Percentiles rank a stretch among this genome's conserved stretches.
phyloP scores from a whole-genome alignment of 1,140 invertebrate genomes.

The Galendromus occidentalis region DNA sequence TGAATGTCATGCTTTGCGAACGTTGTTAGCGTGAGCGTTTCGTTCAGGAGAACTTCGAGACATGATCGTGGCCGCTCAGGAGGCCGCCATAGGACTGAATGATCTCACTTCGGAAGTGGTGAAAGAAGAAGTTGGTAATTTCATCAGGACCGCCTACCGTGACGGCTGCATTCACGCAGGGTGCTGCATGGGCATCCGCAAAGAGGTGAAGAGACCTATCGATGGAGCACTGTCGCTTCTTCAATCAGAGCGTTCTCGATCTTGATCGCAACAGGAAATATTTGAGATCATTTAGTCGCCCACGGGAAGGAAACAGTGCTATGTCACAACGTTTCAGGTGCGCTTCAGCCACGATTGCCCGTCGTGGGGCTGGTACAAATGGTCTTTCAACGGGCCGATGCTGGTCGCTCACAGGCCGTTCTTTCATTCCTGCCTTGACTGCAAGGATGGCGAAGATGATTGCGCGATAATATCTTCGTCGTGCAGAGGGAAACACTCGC shows the following conservation, averaged over 20 bases:
- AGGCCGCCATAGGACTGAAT: background rate
- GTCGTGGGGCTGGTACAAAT: conserved; percentile 2
- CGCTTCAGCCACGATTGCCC: background rate
- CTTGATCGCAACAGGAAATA: background rate
- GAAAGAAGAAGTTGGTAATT: background rate
- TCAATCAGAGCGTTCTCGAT: background rate
- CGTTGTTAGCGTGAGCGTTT: background rate
- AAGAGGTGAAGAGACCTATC: no score
- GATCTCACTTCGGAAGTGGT: background rate
- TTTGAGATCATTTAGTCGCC: background rate
- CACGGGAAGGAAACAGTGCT: background rate
- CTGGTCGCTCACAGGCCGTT: background rate
- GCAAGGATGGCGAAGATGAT: background rate
- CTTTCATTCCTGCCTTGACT: background rate
- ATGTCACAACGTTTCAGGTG: background rate
- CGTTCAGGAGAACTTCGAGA: background rate
- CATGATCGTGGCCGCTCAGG: background rate
- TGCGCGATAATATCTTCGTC: background rate
- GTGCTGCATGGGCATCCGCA: background rate
- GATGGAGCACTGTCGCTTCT: background rate
- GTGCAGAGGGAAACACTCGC: background rate
- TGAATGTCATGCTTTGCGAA: no score
- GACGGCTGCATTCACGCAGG: background rate
- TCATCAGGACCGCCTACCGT: background rate
- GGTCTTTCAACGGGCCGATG: conserved; percentile 7